Base-by-base conservation (phyloP, 2,797 vertebrate genomes). In the Chlorospingus flavigularis region DNA sequence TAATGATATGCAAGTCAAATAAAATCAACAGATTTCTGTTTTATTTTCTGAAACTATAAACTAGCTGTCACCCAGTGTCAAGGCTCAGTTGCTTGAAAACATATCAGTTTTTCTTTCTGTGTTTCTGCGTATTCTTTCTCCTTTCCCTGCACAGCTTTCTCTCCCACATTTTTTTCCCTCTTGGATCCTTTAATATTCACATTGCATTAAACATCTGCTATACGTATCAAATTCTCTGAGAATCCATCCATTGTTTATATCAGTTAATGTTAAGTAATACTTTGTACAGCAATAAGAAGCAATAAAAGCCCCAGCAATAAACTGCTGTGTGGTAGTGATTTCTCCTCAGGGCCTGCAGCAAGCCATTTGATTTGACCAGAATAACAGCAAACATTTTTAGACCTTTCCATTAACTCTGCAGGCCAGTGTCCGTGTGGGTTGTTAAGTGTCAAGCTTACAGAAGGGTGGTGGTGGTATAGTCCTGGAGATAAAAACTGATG, bases 241-340 rank as follows among this genome's bases (percentile, higher is more conserved):
- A 97, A 96, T 94, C 51, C 62, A 93, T 96, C 79, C 83, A 78
- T 97, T 97, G 85, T 96, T 97, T 97, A 33, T 55, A 86, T 76
- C 80, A 94, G 82, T 96, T 97, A 97, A 94, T 92, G 96, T 96
- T 96, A 96, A 91, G 86, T 95, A 95, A 97, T 94, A 97, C 53
- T 95, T 97, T 86, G 48, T 92, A 81, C 68, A 72, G 50, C 75
- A 95, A 88, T 95, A 96, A 95, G 91, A 94, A 94, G 73, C 95
- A 95, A 97, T 97, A 88, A 96, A 97, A 97, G 25, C 4, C 76
- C 70, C 74, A 95, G 91, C 95, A 95, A 95, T 92, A 93, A 96
- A 93, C 68, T 68, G 67, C 73, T 96, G 50, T 60, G 66, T 97
- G 75, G 93, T 88, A 95, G 81, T 97, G 90, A 95, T 93, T 96